Base-by-base conservation (phyloP, 2,797 vertebrate species). In the Poecilia velifera region DNA sequence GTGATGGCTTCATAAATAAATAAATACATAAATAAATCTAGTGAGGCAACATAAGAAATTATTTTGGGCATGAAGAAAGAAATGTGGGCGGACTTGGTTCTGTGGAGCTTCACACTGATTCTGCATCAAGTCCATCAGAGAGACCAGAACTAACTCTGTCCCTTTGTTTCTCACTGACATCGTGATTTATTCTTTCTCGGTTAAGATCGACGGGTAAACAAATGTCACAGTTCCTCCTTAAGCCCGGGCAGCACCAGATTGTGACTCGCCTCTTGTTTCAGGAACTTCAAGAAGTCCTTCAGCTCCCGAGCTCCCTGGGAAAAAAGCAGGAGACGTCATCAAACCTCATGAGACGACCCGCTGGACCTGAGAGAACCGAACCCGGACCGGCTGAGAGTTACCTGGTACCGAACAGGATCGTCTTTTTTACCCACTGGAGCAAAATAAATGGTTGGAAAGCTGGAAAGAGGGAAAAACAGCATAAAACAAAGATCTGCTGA, bases 401-500 rank as follows among this genome's bases (percentile, higher is more conserved):
- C 96, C 95, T 96, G 86, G 77, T 96, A 96, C 91, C 88, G 84
- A 28, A 87, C 79, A 0, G 96, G 96, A 28, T 95, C 91, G 0
- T 93, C 91, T 79, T 96, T 96, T 79, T 85, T 93, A 43, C 93
- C 92, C 18, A 81, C 86, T 1, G 90, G 88, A 75, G 89, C 91
- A 51, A 96, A 94, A 71, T 95, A 96, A 68, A 96, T 93, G 39
- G 95, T 95, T 1, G 96, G 96, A 88, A 89, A 96, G 43, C 96
- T 96, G 87, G 46, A 25, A 79, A 77, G 62, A 78, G 1, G 4
- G 14, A 71, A 77, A 20, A 72, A 7, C 66, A 10, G 51, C 3
- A 20, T 16, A 5, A 28, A 10, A 36, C 1, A 49, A 55, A 74
- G 10, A 73, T 18, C 66, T 18, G 16, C 2, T 51, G 20, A 28